Percentiles rank a stretch among this genome's conserved stretches.
phyloP scores from a whole-genome alignment of 2,888 invertebrate genomes.

The Limnephilus rhombicus region DNA sequence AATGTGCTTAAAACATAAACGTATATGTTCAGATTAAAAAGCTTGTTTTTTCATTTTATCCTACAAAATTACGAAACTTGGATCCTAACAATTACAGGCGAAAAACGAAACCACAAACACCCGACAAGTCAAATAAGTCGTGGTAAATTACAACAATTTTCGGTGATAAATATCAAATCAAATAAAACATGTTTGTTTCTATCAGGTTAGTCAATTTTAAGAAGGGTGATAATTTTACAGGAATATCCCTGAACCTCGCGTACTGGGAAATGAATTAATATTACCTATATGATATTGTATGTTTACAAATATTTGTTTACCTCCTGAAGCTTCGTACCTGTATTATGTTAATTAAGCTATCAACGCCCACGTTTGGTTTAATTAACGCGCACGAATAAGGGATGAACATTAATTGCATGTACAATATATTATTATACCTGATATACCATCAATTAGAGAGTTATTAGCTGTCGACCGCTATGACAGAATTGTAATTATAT shows the following conservation, averaged over 20 bases:
- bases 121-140: not conserved
- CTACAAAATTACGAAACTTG: not conserved
- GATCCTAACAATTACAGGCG: not conserved
- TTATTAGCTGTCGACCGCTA: not conserved
- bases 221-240: not conserved
- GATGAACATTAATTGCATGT: constrained; percentile 5
- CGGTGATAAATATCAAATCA: too few relatives aligned
- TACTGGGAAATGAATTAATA: not conserved
- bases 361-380: constrained; percentile 24
- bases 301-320: not conserved
- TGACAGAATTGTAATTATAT: not conserved
- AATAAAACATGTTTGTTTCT: not conserved
- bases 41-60: not conserved
- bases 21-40: not conserved
- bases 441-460: not conserved
- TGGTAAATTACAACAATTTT: not conserved
- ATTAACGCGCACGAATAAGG: not conserved
- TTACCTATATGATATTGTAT: not conserved
- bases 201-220: not conserved
- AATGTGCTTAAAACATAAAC: not conserved
- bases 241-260: not conserved
- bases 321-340: not conserved
- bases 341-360: constrained; percentile 25
- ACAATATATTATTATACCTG: not conserved
- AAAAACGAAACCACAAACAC: not conserved